A percentile compares a stretch with the other conserved stretches of the same genome.
Evolutionary conservation across 1,140 invertebrate species (phyloP).

Genomic region (Cyrtorhinus lividipennis): DNA sequence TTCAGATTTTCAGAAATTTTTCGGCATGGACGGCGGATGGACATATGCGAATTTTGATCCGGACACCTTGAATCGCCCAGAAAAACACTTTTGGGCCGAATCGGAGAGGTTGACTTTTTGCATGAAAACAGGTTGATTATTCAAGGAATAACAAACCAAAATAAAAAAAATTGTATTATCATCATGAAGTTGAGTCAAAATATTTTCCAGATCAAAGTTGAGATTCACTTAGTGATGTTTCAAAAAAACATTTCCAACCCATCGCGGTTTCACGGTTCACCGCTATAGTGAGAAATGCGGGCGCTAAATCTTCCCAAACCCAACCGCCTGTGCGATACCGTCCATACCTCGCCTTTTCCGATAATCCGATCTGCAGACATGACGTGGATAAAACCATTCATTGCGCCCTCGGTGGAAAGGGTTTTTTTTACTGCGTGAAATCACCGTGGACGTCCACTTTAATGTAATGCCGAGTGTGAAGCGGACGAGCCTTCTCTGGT

Average conservation of each 20-base stretch:
- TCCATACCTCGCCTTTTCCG: background rate
- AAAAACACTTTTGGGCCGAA: too few species aligned
- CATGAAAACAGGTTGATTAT: too few species aligned
- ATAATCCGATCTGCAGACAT: background rate
- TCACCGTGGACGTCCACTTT: slow-evolving; percentile 8
- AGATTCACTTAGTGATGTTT: background rate
- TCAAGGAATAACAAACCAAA: too few species aligned
- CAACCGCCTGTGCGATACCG: slow-evolving; percentile 18
- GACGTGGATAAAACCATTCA: slow-evolving; percentile 17
- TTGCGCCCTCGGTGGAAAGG: slow-evolving; percentile 2
- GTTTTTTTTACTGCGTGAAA: slow-evolving; percentile 17
- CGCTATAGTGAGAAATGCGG: slow-evolving; percentile 12
- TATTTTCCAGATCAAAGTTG: too few species aligned
- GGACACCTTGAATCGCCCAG: too few species aligned
- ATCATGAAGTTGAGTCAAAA: too few species aligned
- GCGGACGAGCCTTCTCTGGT: background rate
- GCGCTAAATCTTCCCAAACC: slow-evolving; percentile 19
- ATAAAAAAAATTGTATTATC: too few species aligned
- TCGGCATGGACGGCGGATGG: too few species aligned
- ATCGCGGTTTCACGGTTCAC: background rate
- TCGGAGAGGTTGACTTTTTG: too few species aligned
- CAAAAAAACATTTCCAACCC: background rate
- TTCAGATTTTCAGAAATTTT: too few species aligned
- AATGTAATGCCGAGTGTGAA: background rate
- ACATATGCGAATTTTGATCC: too few species aligned